A percentile compares a stretch with the other conserved stretches of the same genome.
Conservation (phyloP, 1,140 invertebrate species). For the Drosophila nigrodunni region DNA sequence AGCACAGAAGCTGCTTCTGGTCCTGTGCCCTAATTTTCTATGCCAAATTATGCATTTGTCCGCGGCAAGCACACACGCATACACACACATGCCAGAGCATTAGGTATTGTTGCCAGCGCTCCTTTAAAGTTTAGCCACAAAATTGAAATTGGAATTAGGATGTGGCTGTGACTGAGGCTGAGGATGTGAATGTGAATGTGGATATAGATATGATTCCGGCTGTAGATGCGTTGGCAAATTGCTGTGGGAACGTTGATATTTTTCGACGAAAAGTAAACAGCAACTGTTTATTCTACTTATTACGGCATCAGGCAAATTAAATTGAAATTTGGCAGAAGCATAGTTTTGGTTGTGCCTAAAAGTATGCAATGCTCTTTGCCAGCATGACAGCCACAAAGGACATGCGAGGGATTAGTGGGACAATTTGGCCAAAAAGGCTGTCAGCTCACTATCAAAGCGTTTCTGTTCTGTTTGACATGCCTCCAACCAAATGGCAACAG, state of each 20-base stretch:
- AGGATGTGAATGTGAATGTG: slow-evolving; percentile 7
- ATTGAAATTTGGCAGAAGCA: slow-evolving; percentile 31
- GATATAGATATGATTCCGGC: slow-evolving; percentile 1
- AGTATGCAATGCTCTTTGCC: neutral
- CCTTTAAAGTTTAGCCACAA: slow-evolving; percentile 32
- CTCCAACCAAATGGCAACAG: slow-evolving; percentile 39
- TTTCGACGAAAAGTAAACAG: neutral
- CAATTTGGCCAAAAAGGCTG: slow-evolving; percentile 24
- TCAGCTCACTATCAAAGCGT: slow-evolving; percentile 47
- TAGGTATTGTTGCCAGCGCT: too few species aligned
- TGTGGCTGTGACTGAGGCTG: slow-evolving; percentile 14
- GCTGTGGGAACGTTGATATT: neutral
- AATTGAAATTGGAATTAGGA: slow-evolving; percentile 13
- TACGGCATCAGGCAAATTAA: slow-evolving; percentile 34
- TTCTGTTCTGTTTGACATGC: slow-evolving; percentile 34
- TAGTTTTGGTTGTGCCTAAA: slow-evolving; percentile 28
- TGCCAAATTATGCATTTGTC: slow-evolving; percentile 73
- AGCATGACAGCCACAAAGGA: slow-evolving; percentile 1
- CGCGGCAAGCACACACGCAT: slow-evolving; percentile 2
- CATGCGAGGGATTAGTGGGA: slow-evolving; percentile 38
- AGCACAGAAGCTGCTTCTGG: slow-evolving; percentile 16
- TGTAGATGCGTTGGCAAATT: neutral
- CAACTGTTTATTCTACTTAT: slow-evolving; percentile 9
- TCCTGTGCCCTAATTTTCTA: slow-evolving; percentile 58
- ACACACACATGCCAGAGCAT: slow-evolving; percentile 15